Evolutionary conservation across 1,140 invertebrate species (phyloP).

Genomic region (Subanguina moxae): DNA sequence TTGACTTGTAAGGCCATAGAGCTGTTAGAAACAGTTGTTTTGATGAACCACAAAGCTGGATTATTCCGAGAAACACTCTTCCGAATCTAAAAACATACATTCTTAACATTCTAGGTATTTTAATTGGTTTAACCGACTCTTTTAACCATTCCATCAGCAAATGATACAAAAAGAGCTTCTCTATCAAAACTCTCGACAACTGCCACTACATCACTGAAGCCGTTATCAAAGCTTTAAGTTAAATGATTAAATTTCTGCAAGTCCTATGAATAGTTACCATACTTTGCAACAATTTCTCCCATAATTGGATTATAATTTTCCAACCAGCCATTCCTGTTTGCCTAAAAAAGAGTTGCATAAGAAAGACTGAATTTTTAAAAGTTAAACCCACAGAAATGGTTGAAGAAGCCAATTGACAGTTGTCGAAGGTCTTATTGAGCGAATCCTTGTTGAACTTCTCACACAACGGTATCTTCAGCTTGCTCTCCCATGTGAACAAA

Average conservation of each 20-base stretch:
- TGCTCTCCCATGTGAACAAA: constrained; percentile 1
- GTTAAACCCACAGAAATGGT: neutral
- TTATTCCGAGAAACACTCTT: no score
- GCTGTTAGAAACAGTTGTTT: no score
- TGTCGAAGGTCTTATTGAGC: neutral
- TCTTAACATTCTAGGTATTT: no score
- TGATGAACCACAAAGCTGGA: no score
- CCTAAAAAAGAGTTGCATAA: neutral
- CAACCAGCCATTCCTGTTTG: constrained; percentile 5
- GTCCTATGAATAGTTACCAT: neutral
- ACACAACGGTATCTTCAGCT: neutral
- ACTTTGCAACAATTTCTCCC: constrained; percentile 8
- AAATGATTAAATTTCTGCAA: neutral
- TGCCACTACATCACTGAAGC: neutral
- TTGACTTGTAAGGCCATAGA: no score
- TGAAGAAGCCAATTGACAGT: neutral
- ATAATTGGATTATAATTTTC: constrained; percentile 12
- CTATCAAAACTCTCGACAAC: neutral
- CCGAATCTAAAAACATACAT: no score
- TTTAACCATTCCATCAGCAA: neutral
- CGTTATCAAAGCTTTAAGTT: neutral
- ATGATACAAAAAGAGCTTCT: neutral
- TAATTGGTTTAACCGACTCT: neutral
- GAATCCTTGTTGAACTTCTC: constrained; percentile 2
- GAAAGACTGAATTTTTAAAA: no score